Percentiles rank a stretch among this genome's conserved stretches.
Evolutionary conservation across 2,888 invertebrate genomes (phyloP).

Genomic region (Dorcus hopei): DNA sequence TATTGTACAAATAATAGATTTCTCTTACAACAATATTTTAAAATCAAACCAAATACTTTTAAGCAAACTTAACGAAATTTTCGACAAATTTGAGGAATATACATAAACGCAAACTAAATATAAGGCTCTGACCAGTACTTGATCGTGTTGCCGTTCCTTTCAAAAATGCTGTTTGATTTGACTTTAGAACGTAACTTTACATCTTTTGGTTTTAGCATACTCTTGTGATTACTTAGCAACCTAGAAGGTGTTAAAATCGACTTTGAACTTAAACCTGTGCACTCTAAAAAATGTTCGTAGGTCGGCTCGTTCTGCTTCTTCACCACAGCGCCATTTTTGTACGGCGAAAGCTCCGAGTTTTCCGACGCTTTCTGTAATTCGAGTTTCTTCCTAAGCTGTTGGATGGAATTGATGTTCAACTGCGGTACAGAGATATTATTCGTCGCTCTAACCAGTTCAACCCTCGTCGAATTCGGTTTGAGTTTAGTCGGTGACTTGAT

Average conservation of each 20-base stretch:
- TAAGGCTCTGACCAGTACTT: constrained; percentile 50
- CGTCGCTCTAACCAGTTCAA: constrained; percentile 38
- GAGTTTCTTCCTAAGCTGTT: constrained; percentile 42
- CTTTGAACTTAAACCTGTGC: constrained; percentile 76
- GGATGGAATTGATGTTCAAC: constrained; percentile 37
- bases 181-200: constrained; percentile 71
- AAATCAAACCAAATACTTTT: background rate
- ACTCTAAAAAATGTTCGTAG: constrained; percentile 75
- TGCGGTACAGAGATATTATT: constrained; percentile 33
- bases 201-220: constrained; percentile 73
- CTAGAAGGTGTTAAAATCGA: constrained; percentile 68
- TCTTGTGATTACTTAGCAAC: constrained; percentile 71
- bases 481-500: constrained; percentile 15
- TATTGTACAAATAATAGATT: constrained; percentile 4
- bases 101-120: constrained; percentile 28
- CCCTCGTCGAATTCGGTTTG: constrained; percentile 27
- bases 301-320: constrained; percentile 45
- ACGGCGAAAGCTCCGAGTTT: constrained; percentile 37
- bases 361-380: constrained; percentile 52
- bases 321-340: constrained; percentile 27
- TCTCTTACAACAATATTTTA: constrained; percentile 1
- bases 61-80: too few relatives aligned
- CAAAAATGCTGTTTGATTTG: constrained; percentile 55
- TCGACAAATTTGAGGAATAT: constrained; percentile 6
- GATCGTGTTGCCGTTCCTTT: constrained; percentile 49